Evolutionary conservation across 2,888 invertebrate species (phyloP).

Genomic region (Colostygia pectinataria): DNA sequence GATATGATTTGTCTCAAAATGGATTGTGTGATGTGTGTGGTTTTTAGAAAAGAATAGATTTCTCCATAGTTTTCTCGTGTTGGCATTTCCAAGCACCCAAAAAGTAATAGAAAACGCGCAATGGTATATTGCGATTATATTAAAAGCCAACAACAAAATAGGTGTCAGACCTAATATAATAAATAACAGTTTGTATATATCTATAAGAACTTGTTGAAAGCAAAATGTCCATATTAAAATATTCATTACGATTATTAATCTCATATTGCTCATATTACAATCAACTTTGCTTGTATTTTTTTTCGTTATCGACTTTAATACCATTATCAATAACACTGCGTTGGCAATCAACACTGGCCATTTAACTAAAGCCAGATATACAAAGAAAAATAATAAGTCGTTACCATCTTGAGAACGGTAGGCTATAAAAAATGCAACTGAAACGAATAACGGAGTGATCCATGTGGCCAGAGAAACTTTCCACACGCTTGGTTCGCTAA

Average conservation of each 20-base stretch:
- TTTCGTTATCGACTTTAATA: slow-evolving; percentile 52
- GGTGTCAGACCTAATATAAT: slow-evolving; percentile 33
- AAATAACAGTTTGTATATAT: slow-evolving; percentile 54
- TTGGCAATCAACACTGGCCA: slow-evolving; percentile 65
- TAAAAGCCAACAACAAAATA: slow-evolving; percentile 34
- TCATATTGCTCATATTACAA: slow-evolving; percentile 40
- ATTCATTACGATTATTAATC: slow-evolving; percentile 59
- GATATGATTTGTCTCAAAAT: too few species aligned
- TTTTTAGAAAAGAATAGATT: slow-evolving; percentile 20
- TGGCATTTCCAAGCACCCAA: slow-evolving; percentile 69
- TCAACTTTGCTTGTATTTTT: slow-evolving; percentile 47
- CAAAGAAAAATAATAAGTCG: slow-evolving; percentile 35
- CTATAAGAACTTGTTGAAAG: slow-evolving; percentile 60
- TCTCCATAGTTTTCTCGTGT: slow-evolving; percentile 63
- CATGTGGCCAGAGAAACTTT: slow-evolving; percentile 55
- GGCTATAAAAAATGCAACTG: slow-evolving; percentile 35
- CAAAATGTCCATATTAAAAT: slow-evolving; percentile 63
- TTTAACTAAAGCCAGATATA: slow-evolving; percentile 54
- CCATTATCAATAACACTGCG: slow-evolving; percentile 52
- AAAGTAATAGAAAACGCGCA: slow-evolving; percentile 64
- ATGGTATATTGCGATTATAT: slow-evolving; percentile 58
- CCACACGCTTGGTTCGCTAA: slow-evolving; percentile 42
- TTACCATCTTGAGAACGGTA: slow-evolving; percentile 29
- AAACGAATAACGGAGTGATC: slow-evolving; percentile 47
- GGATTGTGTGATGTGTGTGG: background rate